Base-by-base conservation (phyloP, 2,888 invertebrate genomes). In the Scaptomyza parva region DNA sequence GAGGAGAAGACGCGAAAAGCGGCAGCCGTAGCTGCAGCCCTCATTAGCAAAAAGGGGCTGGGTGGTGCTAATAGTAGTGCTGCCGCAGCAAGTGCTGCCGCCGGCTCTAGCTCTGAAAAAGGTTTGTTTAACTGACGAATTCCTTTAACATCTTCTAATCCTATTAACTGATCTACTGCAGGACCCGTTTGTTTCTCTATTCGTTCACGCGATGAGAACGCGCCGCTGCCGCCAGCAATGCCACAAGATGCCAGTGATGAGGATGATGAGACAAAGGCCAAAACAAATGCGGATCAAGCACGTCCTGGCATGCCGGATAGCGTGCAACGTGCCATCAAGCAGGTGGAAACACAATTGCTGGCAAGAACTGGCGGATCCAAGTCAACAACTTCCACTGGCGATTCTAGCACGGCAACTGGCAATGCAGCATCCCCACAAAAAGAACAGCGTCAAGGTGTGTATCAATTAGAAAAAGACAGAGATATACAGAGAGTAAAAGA, bases 121-220 rank as follows among this genome's bases (percentile, higher is more conserved):
- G 47, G 77, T 87, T 41, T 45, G 83, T 72, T 48, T 6, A 22
- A 6, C 14, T 11, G 0, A 14, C 3, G 22, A 4, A 2, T 28
- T 24, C 12, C 9, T 3, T 1, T 2, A 28, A 20, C 28, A 18
- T 20, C 12, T 18, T 8, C 12, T 20, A 3, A 44, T 14, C 17
- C 30, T 8, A 11, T 53, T 30, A 41, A 0, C 17, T 2, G 1
- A 26, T 26, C 1, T 11, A 3, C 48, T 60, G 17, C 51, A 95
- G 95, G 93, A 9, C 95, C 96, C 0, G 96, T 97, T 0, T 95
- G 96, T 62, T 97, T 97, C 90, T 97, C 96, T 0, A 96, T 97
- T 40, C 97, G 97, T 89, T 92, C 95, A 0, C 96, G 96, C 89
- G 97, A 96, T 60, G 94, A 94, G 0, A 78, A 70, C 12, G 94